Evolutionary conservation across 2,888 invertebrate genomes (phyloP).

Genomic region (Scaptomyza polygonia): DNA sequence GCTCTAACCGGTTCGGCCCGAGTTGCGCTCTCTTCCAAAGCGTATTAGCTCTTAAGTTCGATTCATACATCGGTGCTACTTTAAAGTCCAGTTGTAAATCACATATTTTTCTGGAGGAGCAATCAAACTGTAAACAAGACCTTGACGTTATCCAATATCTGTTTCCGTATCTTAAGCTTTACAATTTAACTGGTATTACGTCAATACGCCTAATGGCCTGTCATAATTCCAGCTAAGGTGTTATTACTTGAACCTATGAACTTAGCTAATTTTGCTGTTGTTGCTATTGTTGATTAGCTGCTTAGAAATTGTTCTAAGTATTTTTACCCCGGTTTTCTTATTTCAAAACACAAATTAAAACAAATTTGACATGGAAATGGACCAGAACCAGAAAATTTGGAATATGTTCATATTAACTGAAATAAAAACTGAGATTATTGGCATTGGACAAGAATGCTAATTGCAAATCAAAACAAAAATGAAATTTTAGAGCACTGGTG

Average conservation of each 20-base stretch:
- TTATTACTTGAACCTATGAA: slow-evolving; percentile 26
- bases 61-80: background rate
- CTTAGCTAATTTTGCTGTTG: slow-evolving; percentile 10
- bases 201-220: slow-evolving; percentile 28
- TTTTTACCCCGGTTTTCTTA: slow-evolving; percentile 6
- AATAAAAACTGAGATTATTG: slow-evolving; percentile 35
- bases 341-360: background rate
- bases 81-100: slow-evolving; percentile 40
- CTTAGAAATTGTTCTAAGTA: background rate
- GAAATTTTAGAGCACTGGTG: slow-evolving; percentile 18
- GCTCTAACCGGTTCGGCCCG: slow-evolving; percentile 27
- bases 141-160: slow-evolving; percentile 1
- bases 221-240: slow-evolving; percentile 20
- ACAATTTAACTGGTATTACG: slow-evolving; percentile 2
- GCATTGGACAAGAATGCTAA: slow-evolving; percentile 12
- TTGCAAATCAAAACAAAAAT: slow-evolving; percentile 2
- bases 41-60: slow-evolving; percentile 23
- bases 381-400: slow-evolving; percentile 2
- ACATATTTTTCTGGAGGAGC: slow-evolving; percentile 21
- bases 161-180: background rate
- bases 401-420: slow-evolving; percentile 8
- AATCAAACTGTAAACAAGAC: slow-evolving; percentile 17
- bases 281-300: slow-evolving; percentile 4
- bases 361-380: background rate
- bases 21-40: background rate